These are phyloP conservation scores for Pterocles burchelli DNA, from an alignment of 2,113 vertebrate genomes.

Conservation along the genomic window DNA sequence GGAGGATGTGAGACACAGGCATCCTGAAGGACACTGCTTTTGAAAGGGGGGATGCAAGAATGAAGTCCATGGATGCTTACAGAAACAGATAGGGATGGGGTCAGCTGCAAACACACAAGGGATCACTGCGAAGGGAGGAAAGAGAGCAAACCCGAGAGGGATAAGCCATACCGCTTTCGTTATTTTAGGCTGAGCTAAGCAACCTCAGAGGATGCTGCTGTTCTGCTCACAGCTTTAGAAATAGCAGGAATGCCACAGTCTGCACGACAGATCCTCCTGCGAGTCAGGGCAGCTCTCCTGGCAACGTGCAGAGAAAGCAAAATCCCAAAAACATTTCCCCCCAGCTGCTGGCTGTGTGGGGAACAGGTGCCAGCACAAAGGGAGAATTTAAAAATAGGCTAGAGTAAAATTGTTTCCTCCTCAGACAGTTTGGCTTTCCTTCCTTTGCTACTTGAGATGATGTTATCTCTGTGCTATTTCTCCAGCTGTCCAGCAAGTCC, in stretches of 20 bases:
- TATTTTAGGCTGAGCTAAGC: background rate
- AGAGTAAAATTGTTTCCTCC: background rate
- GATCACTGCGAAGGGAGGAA: rapidly evolving
- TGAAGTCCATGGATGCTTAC: background rate
- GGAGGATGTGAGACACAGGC: background rate
- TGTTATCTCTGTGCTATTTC: background rate
- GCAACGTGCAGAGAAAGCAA: background rate
- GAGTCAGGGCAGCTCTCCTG: background rate
- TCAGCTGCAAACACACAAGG: background rate
- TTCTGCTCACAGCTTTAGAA: background rate
- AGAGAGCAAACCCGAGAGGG: background rate
- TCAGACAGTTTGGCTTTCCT: background rate
- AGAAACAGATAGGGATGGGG: background rate
- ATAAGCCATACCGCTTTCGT: background rate
- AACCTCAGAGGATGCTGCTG: background rate
- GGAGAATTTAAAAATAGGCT: conserved; percentile 17
- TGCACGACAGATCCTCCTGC: background rate
- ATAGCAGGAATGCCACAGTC: background rate
- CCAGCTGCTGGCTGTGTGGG: background rate
- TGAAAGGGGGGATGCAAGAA: background rate
- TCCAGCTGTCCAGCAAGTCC: background rate
- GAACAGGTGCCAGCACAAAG: background rate
- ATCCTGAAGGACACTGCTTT: background rate
- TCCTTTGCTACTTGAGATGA: background rate
- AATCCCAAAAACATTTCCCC: background rate